These are phyloP conservation scores for Cherax destructor DNA, from an alignment of 1,140 invertebrate genomes.

Conservation along the genomic window DNA sequence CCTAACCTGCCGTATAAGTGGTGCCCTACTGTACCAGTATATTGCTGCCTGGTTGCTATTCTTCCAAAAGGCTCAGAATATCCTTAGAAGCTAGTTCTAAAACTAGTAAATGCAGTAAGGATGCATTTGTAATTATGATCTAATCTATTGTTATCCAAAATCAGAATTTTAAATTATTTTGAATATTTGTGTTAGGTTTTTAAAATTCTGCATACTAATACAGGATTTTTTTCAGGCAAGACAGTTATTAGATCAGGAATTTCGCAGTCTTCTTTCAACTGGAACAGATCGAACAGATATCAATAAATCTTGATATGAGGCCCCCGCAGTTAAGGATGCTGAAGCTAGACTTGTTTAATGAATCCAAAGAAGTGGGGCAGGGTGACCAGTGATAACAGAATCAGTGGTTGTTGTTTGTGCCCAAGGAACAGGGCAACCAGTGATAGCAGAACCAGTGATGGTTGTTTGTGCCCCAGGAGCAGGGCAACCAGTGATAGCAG, in stretches of 20 bases:
- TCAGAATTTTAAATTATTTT: too few relatives aligned
- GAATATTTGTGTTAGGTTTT: not conserved
- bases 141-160: too few relatives aligned
- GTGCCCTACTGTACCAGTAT: too few relatives aligned
- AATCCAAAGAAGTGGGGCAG: slow-evolving; percentile 31
- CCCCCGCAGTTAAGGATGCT: slow-evolving; percentile 60
- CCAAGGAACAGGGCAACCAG: not conserved
- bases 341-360: slow-evolving; percentile 59
- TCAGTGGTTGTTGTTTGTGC: not conserved
- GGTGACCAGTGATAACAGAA: slow-evolving; percentile 7
- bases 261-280: slow-evolving; percentile 42
- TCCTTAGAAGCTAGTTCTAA: too few relatives aligned
- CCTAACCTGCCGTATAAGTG: too few relatives aligned
- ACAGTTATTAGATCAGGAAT: slow-evolving; percentile 52
- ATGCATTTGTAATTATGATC: too few relatives aligned
- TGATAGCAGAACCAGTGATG: slow-evolving; percentile 2
- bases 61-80: too few relatives aligned
- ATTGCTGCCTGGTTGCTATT: too few relatives aligned
- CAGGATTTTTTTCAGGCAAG: slow-evolving; percentile 30
- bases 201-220: not conserved
- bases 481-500: too few relatives aligned
- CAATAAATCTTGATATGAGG: slow-evolving; percentile 66
- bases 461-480: not conserved
- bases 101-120: too few relatives aligned
- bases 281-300: slow-evolving; percentile 55